Percentiles rank a stretch among this genome's conserved stretches.
These are phyloP conservation scores for Chironex yamaguchii DNA, from an alignment of 30 jellyfish, hydroid and myxozoan species.

Conservation along the genomic window DNA sequence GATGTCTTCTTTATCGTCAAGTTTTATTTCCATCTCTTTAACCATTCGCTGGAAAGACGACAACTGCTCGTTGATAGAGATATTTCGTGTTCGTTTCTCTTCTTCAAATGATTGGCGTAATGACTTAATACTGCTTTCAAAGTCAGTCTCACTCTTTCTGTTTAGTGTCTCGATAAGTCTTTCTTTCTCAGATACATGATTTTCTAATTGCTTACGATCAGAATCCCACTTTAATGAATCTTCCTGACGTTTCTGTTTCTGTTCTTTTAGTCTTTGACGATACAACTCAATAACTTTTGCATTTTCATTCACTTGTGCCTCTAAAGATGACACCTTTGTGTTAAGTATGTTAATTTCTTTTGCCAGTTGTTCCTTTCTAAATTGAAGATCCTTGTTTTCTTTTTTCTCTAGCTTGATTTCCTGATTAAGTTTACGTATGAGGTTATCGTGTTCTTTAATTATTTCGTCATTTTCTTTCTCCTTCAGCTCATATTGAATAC, in stretches of 20 bases:
- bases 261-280: conserved; percentile 14
- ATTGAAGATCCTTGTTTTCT: too few relatives aligned
- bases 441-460: conserved; percentile 5
- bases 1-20: neutral
- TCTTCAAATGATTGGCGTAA: neutral
- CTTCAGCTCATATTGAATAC: neutral
- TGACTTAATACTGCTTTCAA: neutral
- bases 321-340: neutral
- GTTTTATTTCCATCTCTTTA: neutral
- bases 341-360: neutral
- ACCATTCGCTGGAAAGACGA: neutral
- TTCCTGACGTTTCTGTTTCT: neutral
- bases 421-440: neutral
- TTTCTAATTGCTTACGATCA: neutral
- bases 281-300: neutral
- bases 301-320: neutral
- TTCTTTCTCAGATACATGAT: conserved; percentile 9
- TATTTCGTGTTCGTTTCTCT: neutral
- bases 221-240: neutral
- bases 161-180: neutral
- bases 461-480: conserved; percentile 15
- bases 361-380: neutral
- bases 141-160: neutral
- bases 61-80: neutral
- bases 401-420: neutral